phyloP scores from a whole-genome alignment of 2,797 vertebrate genomes.

The Pseudomugil gertrudae region DNA sequence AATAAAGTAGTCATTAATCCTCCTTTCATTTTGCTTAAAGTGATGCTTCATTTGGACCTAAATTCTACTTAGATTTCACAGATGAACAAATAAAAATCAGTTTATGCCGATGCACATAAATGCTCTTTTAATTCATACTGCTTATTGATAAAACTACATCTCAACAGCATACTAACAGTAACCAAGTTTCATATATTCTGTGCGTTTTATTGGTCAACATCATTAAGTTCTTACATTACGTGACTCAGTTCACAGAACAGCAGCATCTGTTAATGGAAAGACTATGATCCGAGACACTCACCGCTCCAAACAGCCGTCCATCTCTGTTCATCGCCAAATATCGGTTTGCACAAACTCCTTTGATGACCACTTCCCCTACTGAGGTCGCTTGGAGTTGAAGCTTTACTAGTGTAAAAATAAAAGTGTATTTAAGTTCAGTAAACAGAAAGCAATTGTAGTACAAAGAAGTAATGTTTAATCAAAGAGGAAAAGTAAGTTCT shows the following conservation, averaged over 20 bases:
- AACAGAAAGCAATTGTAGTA: constrained; percentile 9
- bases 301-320: constrained; percentile 89
- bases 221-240: neutral
- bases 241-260: neutral
- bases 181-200: neutral
- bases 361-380: constrained; percentile 94
- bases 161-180: neutral
- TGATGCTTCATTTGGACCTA: neutral
- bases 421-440: neutral
- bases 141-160: neutral
- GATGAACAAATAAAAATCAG: neutral
- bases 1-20: neutral
- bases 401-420: constrained; percentile 83
- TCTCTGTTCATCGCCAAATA: constrained; percentile 97
- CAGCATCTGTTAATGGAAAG: neutral
- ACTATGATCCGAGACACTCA: constrained; percentile 75
- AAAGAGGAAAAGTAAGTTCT: neutral
- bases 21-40: neutral
- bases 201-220: neutral
- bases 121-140: neutral
- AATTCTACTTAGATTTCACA: neutral
- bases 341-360: constrained; percentile 92
- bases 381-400: constrained; percentile 95
- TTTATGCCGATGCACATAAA: neutral
- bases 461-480: constrained; percentile 5